Conservation (phyloP, 2,888 invertebrate genomes). For the Acronicta aceris region DNA sequence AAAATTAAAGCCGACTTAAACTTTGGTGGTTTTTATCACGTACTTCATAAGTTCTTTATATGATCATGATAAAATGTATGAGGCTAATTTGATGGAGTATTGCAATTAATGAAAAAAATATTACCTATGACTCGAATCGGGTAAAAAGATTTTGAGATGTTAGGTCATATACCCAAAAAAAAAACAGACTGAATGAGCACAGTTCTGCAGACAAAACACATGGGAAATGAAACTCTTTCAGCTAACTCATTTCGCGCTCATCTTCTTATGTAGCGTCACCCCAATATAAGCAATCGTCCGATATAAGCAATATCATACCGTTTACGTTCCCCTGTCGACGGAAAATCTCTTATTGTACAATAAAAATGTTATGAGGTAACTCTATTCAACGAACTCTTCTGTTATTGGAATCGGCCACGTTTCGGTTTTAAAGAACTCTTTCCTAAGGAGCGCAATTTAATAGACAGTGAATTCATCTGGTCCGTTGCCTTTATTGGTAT, state of each 20-base stretch:
- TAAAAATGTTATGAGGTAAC: conserved; percentile 88
- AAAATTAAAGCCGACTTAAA: too few species aligned
- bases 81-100: too few species aligned
- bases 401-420: conserved; percentile 84
- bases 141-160: too few species aligned
- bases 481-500: conserved; percentile 65
- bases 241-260: conserved; percentile 45
- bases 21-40: too few species aligned
- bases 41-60: too few species aligned
- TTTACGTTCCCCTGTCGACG: conserved; percentile 74
- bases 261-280: conserved; percentile 54
- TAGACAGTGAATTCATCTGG: conserved; percentile 71
- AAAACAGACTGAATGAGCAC: too few species aligned
- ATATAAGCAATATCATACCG: conserved; percentile 80
- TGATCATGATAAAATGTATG: too few species aligned
- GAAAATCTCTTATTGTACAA: conserved; percentile 84
- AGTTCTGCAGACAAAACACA: conserved; percentile 26
- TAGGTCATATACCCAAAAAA: too few species aligned
- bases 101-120: too few species aligned
- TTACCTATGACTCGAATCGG: too few species aligned
- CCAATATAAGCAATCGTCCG: conserved; percentile 72
- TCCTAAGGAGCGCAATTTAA: conserved; percentile 73
- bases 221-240: conserved; percentile 38
- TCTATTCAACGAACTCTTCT: conserved; percentile 85
- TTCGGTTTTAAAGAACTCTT: conserved; percentile 79